Conservation (phyloP, 2,797 vertebrate species). For the Poeciliopsis turneri region DNA sequence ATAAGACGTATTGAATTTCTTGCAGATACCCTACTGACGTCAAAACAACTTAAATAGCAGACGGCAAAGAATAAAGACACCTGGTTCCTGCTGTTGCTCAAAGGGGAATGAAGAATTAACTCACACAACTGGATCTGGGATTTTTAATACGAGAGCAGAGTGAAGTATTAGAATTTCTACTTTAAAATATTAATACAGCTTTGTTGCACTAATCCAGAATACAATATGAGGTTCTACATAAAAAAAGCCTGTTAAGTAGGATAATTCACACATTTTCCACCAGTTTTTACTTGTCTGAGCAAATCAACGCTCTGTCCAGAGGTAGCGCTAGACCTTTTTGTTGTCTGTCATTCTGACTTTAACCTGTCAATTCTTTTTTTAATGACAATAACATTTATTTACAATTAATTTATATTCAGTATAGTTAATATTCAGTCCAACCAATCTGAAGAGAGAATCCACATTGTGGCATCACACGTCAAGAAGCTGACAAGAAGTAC, state of each 20-base stretch:
- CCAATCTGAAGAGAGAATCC: neutral
- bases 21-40: neutral
- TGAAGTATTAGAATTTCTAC: neutral
- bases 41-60: constrained; percentile 7
- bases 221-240: neutral
- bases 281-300: neutral
- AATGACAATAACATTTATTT: neutral
- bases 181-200: neutral
- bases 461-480: neutral
- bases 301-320: neutral
- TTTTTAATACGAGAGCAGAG: neutral
- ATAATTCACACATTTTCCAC: neutral
- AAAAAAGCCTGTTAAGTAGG: neutral
- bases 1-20: neutral
- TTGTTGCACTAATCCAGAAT: neutral
- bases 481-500: neutral
- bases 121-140: neutral
- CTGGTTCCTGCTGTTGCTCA: neutral
- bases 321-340: neutral
- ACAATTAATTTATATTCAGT: neutral
- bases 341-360: neutral
- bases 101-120: neutral
- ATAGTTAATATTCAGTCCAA: neutral
- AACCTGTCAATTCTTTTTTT: neutral
- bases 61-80: neutral